A percentile compares a stretch with the other conserved stretches of the same genome.
Evolutionary conservation across 2,888 invertebrate species (phyloP).

Genomic region (Drosophila mulleri): DNA sequence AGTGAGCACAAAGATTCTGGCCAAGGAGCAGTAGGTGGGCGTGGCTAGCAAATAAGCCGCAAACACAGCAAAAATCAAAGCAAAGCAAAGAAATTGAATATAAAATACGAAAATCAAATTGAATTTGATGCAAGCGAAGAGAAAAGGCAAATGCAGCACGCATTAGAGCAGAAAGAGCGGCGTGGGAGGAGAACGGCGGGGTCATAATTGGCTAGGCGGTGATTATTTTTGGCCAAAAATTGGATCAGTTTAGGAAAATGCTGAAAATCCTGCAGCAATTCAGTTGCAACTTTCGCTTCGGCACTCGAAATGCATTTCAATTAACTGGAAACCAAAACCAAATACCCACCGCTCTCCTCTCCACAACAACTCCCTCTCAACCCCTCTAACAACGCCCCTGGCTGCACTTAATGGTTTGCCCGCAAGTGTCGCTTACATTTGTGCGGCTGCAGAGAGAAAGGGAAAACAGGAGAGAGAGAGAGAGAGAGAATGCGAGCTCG

Average conservation of each 20-base stretch:
- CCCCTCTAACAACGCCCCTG: neutral
- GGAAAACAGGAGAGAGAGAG: neutral
- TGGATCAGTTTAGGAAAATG: slow-evolving; percentile 46
- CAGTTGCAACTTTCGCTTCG: slow-evolving; percentile 44
- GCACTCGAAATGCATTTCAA: slow-evolving; percentile 74
- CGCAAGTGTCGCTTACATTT: slow-evolving; percentile 70
- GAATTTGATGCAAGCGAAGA: slow-evolving; percentile 39
- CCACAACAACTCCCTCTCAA: neutral
- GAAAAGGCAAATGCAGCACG: slow-evolving; percentile 21
- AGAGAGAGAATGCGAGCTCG: neutral
- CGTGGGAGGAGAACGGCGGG: neutral
- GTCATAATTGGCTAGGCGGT: slow-evolving; percentile 50
- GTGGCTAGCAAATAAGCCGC: slow-evolving; percentile 32
- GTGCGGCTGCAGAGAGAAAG: slow-evolving; percentile 4
- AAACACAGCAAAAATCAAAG: slow-evolving; percentile 65
- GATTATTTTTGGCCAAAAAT: slow-evolving; percentile 21
- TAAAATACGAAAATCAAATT: slow-evolving; percentile 76
- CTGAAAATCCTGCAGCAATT: slow-evolving; percentile 42
- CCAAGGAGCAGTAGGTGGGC: neutral
- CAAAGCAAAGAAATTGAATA: slow-evolving; percentile 68
- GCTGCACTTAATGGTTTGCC: slow-evolving; percentile 56
- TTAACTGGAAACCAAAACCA: slow-evolving; percentile 53
- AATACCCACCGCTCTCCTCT: neutral
- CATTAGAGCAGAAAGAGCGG: slow-evolving; percentile 14
- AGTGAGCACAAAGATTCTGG: slow-evolving; percentile 14